Percentiles rank a stretch among this genome's conserved stretches.
Conservation (phyloP, 2,113 vertebrate genomes). For the Crypturellus undulatus region DNA sequence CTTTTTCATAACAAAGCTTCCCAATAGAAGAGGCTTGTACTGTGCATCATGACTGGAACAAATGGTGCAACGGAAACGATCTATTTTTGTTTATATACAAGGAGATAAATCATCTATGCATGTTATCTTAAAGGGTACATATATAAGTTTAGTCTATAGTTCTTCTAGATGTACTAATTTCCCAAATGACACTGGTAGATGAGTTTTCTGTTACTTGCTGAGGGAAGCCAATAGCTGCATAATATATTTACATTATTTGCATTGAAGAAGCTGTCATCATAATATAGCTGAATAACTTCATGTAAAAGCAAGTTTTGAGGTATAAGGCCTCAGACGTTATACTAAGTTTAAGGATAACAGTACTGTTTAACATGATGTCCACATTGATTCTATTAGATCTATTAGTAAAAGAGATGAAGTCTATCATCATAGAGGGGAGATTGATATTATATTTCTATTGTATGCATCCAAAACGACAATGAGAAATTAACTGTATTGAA, state of each 20-base stretch:
- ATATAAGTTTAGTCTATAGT: background rate
- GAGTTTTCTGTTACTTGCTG: slow-evolving; percentile 1
- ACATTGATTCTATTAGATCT: background rate
- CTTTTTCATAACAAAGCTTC: background rate
- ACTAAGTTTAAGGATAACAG: background rate
- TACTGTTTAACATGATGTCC: background rate
- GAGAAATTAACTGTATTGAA: background rate
- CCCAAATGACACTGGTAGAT: slow-evolving; percentile 22
- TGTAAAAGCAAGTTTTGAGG: background rate
- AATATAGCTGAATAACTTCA: slow-evolving; percentile 2
- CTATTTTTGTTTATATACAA: background rate
- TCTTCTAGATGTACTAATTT: slow-evolving; percentile 30
- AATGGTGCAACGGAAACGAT: background rate
- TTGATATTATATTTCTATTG: background rate
- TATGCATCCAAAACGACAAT: background rate
- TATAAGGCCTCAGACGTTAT: background rate
- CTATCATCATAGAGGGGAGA: background rate
- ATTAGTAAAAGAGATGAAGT: background rate
- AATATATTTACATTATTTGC: slow-evolving; percentile 2
- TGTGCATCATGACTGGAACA: background rate
- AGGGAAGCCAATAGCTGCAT: slow-evolving; percentile 4
- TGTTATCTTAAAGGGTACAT: background rate
- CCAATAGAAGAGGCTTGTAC: background rate
- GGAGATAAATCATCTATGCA: background rate
- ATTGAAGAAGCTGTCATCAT: background rate